Percentiles rank a stretch among this genome's conserved stretches.
Conservation (phyloP, 2,797 vertebrate species). For the Meda fulgida region DNA sequence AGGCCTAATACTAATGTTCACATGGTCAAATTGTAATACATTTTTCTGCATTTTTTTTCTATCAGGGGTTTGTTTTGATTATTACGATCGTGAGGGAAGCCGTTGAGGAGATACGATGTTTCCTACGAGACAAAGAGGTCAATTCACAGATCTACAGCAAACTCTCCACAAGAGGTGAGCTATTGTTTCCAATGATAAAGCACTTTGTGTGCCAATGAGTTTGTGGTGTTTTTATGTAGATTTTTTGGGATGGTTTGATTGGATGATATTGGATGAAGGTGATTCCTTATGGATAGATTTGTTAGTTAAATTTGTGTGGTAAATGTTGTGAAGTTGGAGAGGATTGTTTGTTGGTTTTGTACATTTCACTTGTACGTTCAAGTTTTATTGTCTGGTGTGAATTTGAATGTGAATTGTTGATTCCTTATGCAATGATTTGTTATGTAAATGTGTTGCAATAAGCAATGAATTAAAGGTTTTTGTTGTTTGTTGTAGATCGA, state of each 20-base stretch:
- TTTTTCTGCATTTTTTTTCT: conserved; percentile 25
- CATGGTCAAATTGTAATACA: background rate
- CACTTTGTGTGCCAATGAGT: background rate
- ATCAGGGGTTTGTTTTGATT: conserved; percentile 91
- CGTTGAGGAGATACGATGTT: conserved; percentile 94
- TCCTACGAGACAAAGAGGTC: conserved; percentile 94
- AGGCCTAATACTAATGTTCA: background rate
- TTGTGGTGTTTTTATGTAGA: background rate
- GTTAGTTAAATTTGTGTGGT: background rate
- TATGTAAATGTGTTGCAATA: background rate
- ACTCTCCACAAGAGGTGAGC: conserved; percentile 91
- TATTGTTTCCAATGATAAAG: conserved; percentile 35
- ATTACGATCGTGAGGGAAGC: conserved; percentile 95
- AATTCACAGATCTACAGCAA: conserved; percentile 99
- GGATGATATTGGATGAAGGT: background rate
- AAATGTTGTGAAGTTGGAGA: background rate
- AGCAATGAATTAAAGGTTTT: background rate
- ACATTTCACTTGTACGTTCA: background rate
- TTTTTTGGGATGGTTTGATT: background rate
- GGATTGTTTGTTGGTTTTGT: background rate
- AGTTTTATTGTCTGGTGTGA: background rate
- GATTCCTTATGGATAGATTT: background rate
- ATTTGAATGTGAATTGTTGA: background rate
- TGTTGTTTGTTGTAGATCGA: background rate
- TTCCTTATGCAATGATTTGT: background rate